Conservation (phyloP, 35 echinoderm and acorn worm genomes). For the Ophioderma brevispina region DNA sequence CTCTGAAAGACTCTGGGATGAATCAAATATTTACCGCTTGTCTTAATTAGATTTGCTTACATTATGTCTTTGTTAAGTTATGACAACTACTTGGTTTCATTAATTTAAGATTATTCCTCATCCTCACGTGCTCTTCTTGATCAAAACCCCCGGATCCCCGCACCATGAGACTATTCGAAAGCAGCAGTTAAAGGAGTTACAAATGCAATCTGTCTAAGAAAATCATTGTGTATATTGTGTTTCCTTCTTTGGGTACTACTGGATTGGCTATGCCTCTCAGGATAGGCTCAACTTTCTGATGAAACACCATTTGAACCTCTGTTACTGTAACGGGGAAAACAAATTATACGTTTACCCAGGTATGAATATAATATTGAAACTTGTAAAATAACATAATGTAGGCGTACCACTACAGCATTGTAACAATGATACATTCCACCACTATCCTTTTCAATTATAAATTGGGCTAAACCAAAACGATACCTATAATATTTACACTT, state of each 20-base stretch:
- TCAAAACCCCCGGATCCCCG: constrained; percentile 51
- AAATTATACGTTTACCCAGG: constrained; percentile 58
- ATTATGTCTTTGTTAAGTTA: too few relatives aligned
- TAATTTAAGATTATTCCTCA: too few relatives aligned
- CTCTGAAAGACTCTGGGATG: too few relatives aligned
- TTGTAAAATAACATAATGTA: too few relatives aligned
- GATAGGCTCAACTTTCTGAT: constrained; percentile 61
- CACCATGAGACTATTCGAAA: constrained; percentile 52
- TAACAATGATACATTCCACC: too few relatives aligned
- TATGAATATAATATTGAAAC: constrained; percentile 22
- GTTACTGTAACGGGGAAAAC: constrained; percentile 37
- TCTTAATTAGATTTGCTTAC: too few relatives aligned
- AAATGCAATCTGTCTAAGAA: constrained; percentile 83
- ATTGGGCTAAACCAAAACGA: too few relatives aligned
- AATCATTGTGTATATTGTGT: constrained; percentile 89
- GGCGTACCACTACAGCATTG: too few relatives aligned
- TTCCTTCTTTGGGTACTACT: constrained; percentile 65
- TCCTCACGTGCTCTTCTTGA: too few relatives aligned
- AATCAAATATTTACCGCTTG: too few relatives aligned
- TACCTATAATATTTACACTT: background rate
- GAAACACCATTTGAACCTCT: constrained; percentile 57
- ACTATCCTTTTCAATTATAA: too few relatives aligned
- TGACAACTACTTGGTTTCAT: too few relatives aligned
- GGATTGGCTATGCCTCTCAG: constrained; percentile 79
- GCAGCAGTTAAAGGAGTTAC: constrained; percentile 76